Base-by-base conservation (phyloP, 2,797 vertebrate species). In the Muscicapa comitata region DNA sequence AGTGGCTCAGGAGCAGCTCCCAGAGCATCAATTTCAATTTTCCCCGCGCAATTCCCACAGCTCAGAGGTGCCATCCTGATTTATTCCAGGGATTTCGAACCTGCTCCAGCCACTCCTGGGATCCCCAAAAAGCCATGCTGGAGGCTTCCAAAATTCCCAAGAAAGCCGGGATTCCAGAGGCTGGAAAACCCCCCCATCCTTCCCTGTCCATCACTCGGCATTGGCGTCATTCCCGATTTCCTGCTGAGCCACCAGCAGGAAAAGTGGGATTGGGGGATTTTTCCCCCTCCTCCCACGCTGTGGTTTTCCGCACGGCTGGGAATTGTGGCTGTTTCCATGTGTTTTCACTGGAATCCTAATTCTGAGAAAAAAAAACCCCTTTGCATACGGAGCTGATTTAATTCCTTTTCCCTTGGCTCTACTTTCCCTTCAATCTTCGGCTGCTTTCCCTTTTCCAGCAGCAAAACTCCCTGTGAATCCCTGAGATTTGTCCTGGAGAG, bases 341-440 rank as follows among this genome's bases (percentile, higher is more conserved):
- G 93, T 84, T 96, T 94, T 62, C 88, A 48, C 67, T 86, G 71
- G 81, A 77, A 67, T 89, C 90, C 16, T 86, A 57, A 94, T 86
- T 77, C 76, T 54, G 86, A 72, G 28, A 6, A 13, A 59, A 82
- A n/a, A 43, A 57, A 35, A 35, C 43, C 10, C 40, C 57, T 89
- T 82, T 76, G 63, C 42, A 14, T 63, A 13, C 2, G 5, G 48
- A 54, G 24, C 79, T 82, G 71, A 62, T 85, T 82, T 71, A 42
- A 78, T 75, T 66, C 47, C 38, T 33, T 50, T 20, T 29, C 40
- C n/a, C 29, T 54, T 12, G 10, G 76, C 59, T 86, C 76, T 15
- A 18, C 33, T 5, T 82, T 80, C 59, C 45, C 15, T 59, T 55
- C 71, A 38, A 21, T 38, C 75, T 84, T 9, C 55, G 48, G 7